Evolutionary conservation across 2,797 vertebrate species (phyloP), one percentile per base, ranked within the genome.

Genomic region (Perodicticus potto): DNA sequence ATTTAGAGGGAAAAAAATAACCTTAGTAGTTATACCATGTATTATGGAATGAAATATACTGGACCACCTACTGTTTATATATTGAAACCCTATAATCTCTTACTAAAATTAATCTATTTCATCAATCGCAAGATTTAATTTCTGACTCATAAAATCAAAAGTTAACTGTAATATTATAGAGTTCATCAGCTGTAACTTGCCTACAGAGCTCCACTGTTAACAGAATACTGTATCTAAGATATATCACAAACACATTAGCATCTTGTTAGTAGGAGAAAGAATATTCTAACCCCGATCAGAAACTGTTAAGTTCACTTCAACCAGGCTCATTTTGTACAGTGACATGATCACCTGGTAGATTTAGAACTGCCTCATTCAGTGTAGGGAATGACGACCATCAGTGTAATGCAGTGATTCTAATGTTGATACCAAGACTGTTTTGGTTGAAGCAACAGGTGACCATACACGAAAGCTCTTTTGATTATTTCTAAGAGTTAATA

Each of bases 231-330:
- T 43, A 74, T 49, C 7, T 67, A 72, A 81, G 90, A 67, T 83
- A 57, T 49, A 57, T 59, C 90, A 40, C 63, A 45, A 88, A 76
- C 91, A 49, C 32, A 55, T 17, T 57, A 57, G 43, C 23, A 27
- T 65, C 82, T 94, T 88, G 89, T 63, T 84, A 63, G 14, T 57
- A 10, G 14, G 22, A 95, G 34, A 74, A 83, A 90, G 29, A 74
- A 74, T 80, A 84, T 85, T 85, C 10, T 70, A 53, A 40, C 40
- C 40, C 40, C 40, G 59, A 45, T 85, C 23, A 85, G 59, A 93
- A 85, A 2, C 10, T 40, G n/a, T 53, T 53, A 93, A 65, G 43
- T 86, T 93, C 65, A 17, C 34, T 63, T 40, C 37, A 70, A 74
- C 29, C 34, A 49, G 27, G 20, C 27, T 70, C 81, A 88, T 45